A percentile compares a stretch with the other conserved stretches of the same genome.
These are phyloP conservation scores for Myotis vivesi DNA, from an alignment of 2,797 vertebrate species.

Conservation along the genomic window DNA sequence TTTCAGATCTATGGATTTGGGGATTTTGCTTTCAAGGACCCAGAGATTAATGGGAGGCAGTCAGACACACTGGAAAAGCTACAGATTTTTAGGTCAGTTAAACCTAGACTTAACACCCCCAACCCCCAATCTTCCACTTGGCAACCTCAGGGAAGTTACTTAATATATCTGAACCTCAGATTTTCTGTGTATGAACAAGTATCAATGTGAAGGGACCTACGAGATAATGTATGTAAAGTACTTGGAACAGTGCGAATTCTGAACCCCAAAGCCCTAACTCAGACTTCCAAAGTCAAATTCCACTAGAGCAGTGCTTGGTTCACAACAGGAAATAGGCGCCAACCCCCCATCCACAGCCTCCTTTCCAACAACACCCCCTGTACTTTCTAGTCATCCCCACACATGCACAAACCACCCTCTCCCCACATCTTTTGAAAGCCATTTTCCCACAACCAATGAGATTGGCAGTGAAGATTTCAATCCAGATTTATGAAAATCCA, in stretches of 20 bases:
- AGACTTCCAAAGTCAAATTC: background rate
- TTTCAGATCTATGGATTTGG: background rate
- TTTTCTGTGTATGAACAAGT: background rate
- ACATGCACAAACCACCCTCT: background rate
- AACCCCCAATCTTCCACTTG: background rate
- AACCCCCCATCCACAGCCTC: background rate
- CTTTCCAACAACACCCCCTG: background rate
- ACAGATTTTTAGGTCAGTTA: background rate
- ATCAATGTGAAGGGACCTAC: background rate
- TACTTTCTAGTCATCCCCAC: background rate
- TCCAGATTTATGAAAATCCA: constrained; percentile 72
- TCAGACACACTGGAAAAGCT: background rate
- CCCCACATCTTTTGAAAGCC: constrained; percentile 31
- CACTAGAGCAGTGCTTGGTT: background rate
- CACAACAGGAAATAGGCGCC: background rate
- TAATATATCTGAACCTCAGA: background rate
- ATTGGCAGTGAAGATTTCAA: constrained; percentile 56
- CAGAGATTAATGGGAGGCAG: background rate
- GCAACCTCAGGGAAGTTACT: background rate
- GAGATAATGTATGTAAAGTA: background rate
- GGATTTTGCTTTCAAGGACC: background rate
- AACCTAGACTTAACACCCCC: background rate
- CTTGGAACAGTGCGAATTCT: background rate
- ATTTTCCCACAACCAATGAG: constrained; percentile 70
- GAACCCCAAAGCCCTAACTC: background rate